These are phyloP conservation scores for Lasioglossum morio DNA, from an alignment of 2,888 invertebrate species.

Conservation along the genomic window DNA sequence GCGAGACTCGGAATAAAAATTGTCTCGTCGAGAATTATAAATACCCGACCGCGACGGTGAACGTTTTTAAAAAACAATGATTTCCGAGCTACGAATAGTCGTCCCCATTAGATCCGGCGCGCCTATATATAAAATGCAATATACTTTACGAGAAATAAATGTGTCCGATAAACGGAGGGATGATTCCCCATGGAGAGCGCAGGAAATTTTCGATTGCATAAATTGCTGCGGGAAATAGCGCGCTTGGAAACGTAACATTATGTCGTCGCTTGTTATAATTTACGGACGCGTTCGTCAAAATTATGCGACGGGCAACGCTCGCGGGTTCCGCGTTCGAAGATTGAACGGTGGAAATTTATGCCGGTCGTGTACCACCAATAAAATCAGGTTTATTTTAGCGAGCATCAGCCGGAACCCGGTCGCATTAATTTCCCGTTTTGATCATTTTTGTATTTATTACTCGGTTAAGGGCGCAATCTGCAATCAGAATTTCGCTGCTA, in stretches of 20 bases:
- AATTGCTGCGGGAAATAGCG: constrained; percentile 37
- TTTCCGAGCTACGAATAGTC: background rate
- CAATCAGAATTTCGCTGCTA: background rate
- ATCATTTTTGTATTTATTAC: constrained; percentile 8
- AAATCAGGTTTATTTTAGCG: constrained; percentile 30
- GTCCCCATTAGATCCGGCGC: background rate
- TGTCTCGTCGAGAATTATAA: background rate
- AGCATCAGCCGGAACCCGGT: background rate
- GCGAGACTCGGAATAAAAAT: background rate
- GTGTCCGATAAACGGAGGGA: background rate
- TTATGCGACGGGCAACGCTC: constrained; percentile 23
- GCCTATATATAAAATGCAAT: background rate
- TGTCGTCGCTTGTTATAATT: constrained; percentile 41
- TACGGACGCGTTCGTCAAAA: constrained; percentile 52
- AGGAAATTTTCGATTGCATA: constrained; percentile 42
- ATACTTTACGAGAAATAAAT: constrained; percentile 5
- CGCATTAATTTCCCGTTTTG: constrained; percentile 21
- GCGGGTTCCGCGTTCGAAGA: constrained; percentile 22
- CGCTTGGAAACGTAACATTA: constrained; percentile 25
- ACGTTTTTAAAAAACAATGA: background rate
- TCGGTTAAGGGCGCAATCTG: constrained; percentile 3
- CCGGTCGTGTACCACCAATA: constrained; percentile 24
- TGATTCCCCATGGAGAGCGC: constrained; percentile 36
- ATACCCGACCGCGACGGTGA: background rate
- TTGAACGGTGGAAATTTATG: constrained; percentile 40